Base-by-base conservation (phyloP, 64 coral and sea anemone genomes). In the Acropora yongei region DNA sequence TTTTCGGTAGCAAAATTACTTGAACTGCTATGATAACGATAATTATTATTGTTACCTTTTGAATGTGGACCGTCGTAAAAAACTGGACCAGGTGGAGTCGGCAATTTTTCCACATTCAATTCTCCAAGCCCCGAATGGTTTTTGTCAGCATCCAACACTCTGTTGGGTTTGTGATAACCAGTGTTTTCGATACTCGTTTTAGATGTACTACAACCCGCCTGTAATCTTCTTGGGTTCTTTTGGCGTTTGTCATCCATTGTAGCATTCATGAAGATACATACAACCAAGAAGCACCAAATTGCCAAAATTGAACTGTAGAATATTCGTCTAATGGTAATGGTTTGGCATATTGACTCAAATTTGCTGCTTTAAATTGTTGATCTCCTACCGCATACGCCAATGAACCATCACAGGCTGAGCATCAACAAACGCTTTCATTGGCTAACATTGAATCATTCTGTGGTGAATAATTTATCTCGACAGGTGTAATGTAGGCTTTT, bases 21-120 rank as follows among this genome's bases (percentile, higher is more conserved):
- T 5, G 47, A 69, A 40, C 44, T 17, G 51, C 51, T 7, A 10
- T 48, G 73, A 17, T 17, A 48, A 11, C 66, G 81, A 84, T 84
- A 84, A 84, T 17, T 8, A 46, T 68, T 46, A 46, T 68, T 46
- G 81, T 84, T 84, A 84, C 81, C 81, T 84, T 84, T 69, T 68
- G 44, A 44, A 68, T 58, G 2, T 1, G 14, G 13, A 6, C 12
- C 0, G 11, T 84, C 7, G 19, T 58, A 1, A 44, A 69, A 7
- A 11, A 10, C 42, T 7, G 17, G 42, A 18, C 0, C 5, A 18
- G 16, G 7, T 46, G 42, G 30, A 47, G 60, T 47, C 46, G 12
- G 30, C 30, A 30, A 2, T 45, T 84, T 63, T 17, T 84, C 41
- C 44, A 61, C 3, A 19, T n/a, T 84, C 48, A 46, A 42, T 13